phyloP scores from a whole-genome alignment of 2,113 vertebrate genomes.

The Peromyscus leucopus region DNA sequence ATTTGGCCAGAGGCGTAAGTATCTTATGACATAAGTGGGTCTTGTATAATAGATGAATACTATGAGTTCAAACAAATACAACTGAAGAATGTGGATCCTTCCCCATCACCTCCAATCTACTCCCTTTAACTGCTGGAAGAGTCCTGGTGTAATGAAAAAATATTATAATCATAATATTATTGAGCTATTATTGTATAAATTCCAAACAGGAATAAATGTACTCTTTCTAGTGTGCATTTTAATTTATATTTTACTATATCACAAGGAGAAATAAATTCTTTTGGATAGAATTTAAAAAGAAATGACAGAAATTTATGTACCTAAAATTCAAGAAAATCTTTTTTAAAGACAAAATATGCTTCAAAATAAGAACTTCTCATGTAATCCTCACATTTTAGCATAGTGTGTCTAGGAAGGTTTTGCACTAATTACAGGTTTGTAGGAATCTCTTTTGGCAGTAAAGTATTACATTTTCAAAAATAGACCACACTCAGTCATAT shows the following conservation, averaged over 20 bases:
- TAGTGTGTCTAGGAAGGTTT: not conserved
- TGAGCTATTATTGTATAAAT: not conserved
- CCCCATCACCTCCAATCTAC: not conserved
- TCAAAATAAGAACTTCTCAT: conserved; percentile 5
- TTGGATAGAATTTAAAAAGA: conserved; percentile 48
- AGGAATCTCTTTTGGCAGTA: not conserved
- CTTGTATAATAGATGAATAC: conserved; percentile 34
- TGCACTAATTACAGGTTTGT: not conserved
- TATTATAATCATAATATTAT: not conserved
- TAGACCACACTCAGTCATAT: not conserved
- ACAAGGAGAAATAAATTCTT: conserved; percentile 7
- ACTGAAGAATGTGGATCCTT: not conserved
- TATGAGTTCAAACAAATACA: not conserved
- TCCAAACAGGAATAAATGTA: conserved; percentile 24
- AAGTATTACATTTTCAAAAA: conserved; percentile 47
- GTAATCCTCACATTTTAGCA: conserved; percentile 16
- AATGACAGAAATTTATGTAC: not conserved
- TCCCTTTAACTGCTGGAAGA: conserved; percentile 15
- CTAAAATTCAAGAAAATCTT: not conserved
- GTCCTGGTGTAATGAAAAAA: not conserved
- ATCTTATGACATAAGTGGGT: not conserved
- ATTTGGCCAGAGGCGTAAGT: conserved; percentile 46
- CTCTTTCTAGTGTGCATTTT: conserved; percentile 46
- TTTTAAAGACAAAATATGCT: conserved; percentile 12
- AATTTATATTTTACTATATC: conserved; percentile 47